Evolutionary conservation across 2,797 vertebrate species (phyloP), one percentile per base, ranked within the genome.

Genomic region (Danio albolineatus): DNA sequence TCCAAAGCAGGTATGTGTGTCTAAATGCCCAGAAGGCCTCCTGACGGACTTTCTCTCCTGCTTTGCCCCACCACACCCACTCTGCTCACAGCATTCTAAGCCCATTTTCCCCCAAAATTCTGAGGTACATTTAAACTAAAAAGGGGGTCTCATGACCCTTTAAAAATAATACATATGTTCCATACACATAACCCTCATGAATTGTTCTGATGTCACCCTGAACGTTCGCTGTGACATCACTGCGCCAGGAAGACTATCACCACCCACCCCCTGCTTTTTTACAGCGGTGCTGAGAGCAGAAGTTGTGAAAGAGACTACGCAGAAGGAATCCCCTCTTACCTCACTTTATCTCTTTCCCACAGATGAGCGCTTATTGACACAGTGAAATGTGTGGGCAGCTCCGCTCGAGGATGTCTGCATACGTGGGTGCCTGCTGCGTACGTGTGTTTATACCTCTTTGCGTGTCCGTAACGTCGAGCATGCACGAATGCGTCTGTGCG

Each of bases 281-380:
- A 57, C 19, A 79, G 56, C 7, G 28, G 62, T 78, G 49, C 9
- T 21, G 53, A 65, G 38, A 51, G 66, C 43, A 76, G 71, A 28
- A 62, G 53, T 57, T 66, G 41, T 65, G 53, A 79, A 78, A 66
- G 46, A 62, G 49, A 76, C 65, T 76, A 56, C 8, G 54, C 38
- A 71, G 64, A 53, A 77, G 85, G 81, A 84, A 81, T 79, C 75
- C 85, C 80, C 70, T 46, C 13, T 79, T 81, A 73, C 75, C 76
- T 81, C 72, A 60, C 21, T 79, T 79, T 39, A 75, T 73, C 78
- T 75, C 46, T 71, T 49, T 69, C 41, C 54, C 62, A 54, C 72
- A 81, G 70, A 80, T 64, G 62, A 77, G 75, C 69, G n/a, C 60
- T 76, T 73, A 67, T 74, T 78, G 65, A 73, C 39, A 80, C 48